These are phyloP conservation scores for Lagorchestes hirsutus DNA, from an alignment of 2,797 vertebrate genomes.

Conservation along the genomic window DNA sequence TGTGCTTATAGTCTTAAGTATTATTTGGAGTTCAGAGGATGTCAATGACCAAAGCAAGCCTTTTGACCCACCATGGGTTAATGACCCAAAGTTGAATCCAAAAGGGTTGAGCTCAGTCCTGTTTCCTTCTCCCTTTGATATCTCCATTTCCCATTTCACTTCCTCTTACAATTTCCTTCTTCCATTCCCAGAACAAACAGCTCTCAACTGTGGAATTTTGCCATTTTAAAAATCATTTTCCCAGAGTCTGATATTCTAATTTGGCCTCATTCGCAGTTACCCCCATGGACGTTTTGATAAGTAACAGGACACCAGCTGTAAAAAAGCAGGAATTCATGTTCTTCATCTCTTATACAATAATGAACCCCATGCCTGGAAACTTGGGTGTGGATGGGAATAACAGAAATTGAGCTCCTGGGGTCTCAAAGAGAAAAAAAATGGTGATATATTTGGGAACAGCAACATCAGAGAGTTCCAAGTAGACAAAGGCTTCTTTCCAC, in stretches of 20 bases:
- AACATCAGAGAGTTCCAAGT: neutral
- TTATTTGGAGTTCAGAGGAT: neutral
- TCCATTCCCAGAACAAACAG: slow-evolving; percentile 77
- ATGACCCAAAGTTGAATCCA: slow-evolving; percentile 79
- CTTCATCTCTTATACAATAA: neutral
- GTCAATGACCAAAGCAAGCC: slow-evolving; percentile 45
- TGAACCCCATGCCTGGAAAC: slow-evolving; percentile 59
- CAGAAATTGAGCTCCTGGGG: slow-evolving; percentile 18
- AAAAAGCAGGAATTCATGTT: neutral
- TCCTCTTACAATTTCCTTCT: slow-evolving; percentile 83
- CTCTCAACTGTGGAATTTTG: slow-evolving; percentile 67
- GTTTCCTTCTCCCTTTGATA: slow-evolving; percentile 85
- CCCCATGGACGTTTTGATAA: neutral
- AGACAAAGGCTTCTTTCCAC: neutral
- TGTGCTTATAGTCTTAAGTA: neutral
- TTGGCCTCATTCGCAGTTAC: neutral
- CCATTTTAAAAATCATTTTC: slow-evolving; percentile 75
- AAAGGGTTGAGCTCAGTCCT: slow-evolving; percentile 82
- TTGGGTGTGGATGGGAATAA: slow-evolving; percentile 20
- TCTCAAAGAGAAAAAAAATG: slow-evolving; percentile 9
- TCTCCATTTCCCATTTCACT: slow-evolving; percentile 85
- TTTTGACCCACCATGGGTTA: slow-evolving; percentile 60
- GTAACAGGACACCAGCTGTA: slow-evolving; percentile 38
- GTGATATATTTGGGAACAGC: neutral
- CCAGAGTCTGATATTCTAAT: slow-evolving; percentile 59